phyloP scores from a whole-genome alignment of 2,888 invertebrate species.

The Crioceris asparagi region DNA sequence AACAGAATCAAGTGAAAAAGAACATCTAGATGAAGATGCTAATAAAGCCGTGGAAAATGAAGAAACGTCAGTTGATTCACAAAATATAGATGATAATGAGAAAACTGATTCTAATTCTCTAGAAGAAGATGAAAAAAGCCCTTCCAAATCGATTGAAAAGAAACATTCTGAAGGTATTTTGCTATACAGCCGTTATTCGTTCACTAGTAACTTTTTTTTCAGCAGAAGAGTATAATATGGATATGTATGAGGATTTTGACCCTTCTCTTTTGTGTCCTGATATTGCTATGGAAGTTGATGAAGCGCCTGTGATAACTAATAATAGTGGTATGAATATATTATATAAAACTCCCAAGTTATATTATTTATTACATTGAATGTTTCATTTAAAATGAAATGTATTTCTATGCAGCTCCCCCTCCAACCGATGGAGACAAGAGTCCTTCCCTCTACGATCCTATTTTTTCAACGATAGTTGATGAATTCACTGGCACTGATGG shows the following conservation, averaged over 20 bases:
- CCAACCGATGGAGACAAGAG: constrained; percentile 19
- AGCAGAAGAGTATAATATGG: background rate
- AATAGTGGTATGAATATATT: constrained; percentile 15
- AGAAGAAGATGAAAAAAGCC: too few species aligned
- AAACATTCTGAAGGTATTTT: too few species aligned
- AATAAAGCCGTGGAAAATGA: background rate
- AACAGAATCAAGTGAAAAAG: background rate
- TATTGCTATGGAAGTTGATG: constrained; percentile 34
- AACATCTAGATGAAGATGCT: background rate
- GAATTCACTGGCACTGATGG: constrained; percentile 32
- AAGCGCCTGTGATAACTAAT: constrained; percentile 26
- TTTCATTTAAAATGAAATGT: background rate
- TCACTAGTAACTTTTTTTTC: background rate
- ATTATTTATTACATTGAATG: background rate
- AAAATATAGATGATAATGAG: background rate
- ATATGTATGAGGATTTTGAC: constrained; percentile 22
- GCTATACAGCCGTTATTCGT: too few species aligned
- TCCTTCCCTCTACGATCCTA: constrained; percentile 24
- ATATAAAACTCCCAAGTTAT: constrained; percentile 4
- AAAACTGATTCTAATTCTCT: background rate
- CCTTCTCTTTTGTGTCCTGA: constrained; percentile 33
- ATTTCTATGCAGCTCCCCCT: background rate
- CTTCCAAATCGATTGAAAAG: too few species aligned
- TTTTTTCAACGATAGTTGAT: constrained; percentile 28
- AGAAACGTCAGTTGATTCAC: background rate